Base-by-base conservation (phyloP, 2,113 vertebrate genomes). In the Oncorhynchus tshawytscha region DNA sequence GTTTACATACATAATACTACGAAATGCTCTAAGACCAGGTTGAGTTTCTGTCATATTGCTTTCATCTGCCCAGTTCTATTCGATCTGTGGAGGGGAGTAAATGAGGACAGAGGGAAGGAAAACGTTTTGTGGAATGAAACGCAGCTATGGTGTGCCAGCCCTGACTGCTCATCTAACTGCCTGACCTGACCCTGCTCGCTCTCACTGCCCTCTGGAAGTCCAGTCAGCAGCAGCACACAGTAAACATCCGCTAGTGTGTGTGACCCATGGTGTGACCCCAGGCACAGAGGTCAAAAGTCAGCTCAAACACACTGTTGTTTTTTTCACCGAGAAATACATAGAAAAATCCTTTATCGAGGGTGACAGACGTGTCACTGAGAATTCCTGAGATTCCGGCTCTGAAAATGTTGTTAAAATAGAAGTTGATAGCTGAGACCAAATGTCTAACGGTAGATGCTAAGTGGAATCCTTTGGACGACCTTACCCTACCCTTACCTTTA, bases 151-250 rank as follows among this genome's bases (percentile, higher is more conserved):
- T 45, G 39, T 45, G 54, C 78, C 60, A 16, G 5, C 25, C 54
- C 39, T 31, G 5, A 48, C 59, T 57, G 29, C 8, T n/a, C 39
- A 25, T 72, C 73, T 73, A 16, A 62, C 13, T 74, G 66, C 49
- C 70, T 39, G 67, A 57, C 60, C 75, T 24, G 15, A 54, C 51
- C 51, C 51, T 18, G 16, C 16, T 15, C 20, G 6, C 39, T 54
- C 45, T 39, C 13, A 64, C 66, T 70, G 68, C 66, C 78, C 73
- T 72, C 62, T 69, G 9, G 9, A 45, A 45, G 39, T 45, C 39
- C 39, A 45, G 39, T 45, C 9, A 45, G 39, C 39, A 45, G 39
- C 39, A 45, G 64, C 15, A 24, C 20, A 45, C 31, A 62, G 62
- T 73, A 59, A 79, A 71, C 70, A 71, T 49, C 27, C 64, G 0